phyloP scores from a whole-genome alignment of 1,140 invertebrate genomes.

The Xylocopa sonorina region DNA sequence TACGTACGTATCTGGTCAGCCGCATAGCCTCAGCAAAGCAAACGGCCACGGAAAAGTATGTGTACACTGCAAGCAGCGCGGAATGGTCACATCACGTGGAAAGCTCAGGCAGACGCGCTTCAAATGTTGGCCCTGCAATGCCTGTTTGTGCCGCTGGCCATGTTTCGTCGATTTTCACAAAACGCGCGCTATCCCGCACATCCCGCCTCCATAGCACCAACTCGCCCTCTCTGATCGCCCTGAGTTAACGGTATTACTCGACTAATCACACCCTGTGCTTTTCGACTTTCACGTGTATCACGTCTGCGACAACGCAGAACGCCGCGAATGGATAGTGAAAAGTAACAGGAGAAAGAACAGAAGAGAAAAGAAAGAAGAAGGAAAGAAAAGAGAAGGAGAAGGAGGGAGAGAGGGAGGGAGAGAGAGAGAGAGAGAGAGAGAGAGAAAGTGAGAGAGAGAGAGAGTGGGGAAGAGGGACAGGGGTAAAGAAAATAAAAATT shows the following conservation, averaged over 20 bases:
- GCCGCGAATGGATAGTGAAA: neutral
- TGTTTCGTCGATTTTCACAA: conserved; percentile 82
- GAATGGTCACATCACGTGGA: conserved; percentile 81
- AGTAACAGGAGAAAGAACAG: neutral
- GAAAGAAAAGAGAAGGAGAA: neutral
- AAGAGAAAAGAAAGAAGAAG: neutral
- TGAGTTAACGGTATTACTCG: conserved; percentile 63
- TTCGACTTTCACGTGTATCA: conserved; percentile 14
- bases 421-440: too few species aligned
- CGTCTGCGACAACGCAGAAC: conserved; percentile 3
- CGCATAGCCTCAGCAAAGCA: conserved; percentile 82
- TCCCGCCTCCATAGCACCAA: conserved; percentile 82
- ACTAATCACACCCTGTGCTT: conserved; percentile 51
- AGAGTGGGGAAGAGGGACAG: neutral
- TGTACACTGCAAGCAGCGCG: conserved; percentile 81
- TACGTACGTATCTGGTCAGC: conserved; percentile 81
- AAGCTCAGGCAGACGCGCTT: conserved; percentile 82
- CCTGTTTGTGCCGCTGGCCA: conserved; percentile 81
- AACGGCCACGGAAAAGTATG: conserved; percentile 82
- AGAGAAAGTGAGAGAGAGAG: too few species aligned
- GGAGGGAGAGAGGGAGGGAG: neutral
- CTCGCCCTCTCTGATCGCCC: conserved; percentile 63
- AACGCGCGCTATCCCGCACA: conserved; percentile 79
- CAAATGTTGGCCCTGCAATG: conserved; percentile 82
- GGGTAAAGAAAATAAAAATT: neutral